Conservation (phyloP, 2,888 invertebrate species). For the Chloroclysta siterata region DNA sequence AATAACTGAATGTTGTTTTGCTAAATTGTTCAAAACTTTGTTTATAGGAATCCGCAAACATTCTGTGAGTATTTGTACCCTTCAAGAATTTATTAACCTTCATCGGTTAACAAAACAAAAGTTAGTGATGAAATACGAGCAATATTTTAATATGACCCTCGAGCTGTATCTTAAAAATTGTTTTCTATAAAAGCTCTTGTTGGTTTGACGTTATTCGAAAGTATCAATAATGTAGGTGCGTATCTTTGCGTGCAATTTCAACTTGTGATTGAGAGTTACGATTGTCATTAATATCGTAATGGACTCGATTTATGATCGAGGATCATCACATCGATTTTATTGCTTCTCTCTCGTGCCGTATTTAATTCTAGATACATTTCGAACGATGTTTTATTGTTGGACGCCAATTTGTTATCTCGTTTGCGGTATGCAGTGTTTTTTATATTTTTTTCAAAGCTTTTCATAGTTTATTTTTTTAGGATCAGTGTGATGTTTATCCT, state of each 20-base stretch:
- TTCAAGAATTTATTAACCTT: constrained; percentile 41
- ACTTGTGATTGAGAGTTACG: constrained; percentile 75
- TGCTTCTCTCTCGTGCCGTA: constrained; percentile 53
- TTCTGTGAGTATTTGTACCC: constrained; percentile 37
- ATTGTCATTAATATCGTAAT: constrained; percentile 78
- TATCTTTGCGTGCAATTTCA: constrained; percentile 61
- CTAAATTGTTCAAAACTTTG: background rate
- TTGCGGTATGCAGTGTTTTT: constrained; percentile 47
- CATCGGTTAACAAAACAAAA: constrained; percentile 39
- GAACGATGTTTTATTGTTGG: constrained; percentile 54
- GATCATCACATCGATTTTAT: constrained; percentile 69
- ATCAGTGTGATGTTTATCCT: constrained; percentile 10
- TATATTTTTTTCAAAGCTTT: constrained; percentile 36
- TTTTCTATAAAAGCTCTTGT: constrained; percentile 45
- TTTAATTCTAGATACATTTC: constrained; percentile 62
- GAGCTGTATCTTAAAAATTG: constrained; percentile 41
- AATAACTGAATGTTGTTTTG: background rate
- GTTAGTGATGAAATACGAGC: constrained; percentile 40
- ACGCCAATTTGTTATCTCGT: constrained; percentile 60
- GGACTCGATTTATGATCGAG: constrained; percentile 71
- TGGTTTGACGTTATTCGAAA: constrained; percentile 53
- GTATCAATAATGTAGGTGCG: constrained; percentile 52
- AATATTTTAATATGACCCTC: constrained; percentile 42
- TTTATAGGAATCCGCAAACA: constrained; percentile 1
- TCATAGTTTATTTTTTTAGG: background rate